A percentile compares a stretch with the other conserved stretches of the same genome.
These are phyloP conservation scores for Lomographa bimaculata DNA, from an alignment of 2,888 invertebrate species.

Conservation along the genomic window DNA sequence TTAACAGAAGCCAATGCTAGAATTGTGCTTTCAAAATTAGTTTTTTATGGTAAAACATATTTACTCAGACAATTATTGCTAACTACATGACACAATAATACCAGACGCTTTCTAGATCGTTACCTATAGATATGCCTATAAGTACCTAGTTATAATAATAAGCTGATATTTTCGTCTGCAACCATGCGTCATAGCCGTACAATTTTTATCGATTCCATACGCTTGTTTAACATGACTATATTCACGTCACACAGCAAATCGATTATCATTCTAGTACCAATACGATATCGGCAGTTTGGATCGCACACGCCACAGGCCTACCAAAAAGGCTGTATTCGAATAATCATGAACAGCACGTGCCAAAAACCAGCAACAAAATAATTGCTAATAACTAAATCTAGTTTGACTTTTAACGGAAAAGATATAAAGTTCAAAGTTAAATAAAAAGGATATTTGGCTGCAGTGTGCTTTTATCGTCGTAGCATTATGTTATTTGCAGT, in stretches of 20 bases:
- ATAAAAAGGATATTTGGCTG: not conserved
- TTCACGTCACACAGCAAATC: slow-evolving; percentile 53
- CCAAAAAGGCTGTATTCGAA: slow-evolving; percentile 38
- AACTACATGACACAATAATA: too few species aligned
- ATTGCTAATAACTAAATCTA: not conserved
- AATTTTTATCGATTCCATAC: slow-evolving; percentile 34
- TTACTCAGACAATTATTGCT: too few species aligned
- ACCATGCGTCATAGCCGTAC: slow-evolving; percentile 29
- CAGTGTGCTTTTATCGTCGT: slow-evolving; percentile 2
- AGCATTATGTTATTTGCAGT: slow-evolving; percentile 5
- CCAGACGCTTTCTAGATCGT: too few species aligned
- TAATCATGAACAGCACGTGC: slow-evolving; percentile 20
- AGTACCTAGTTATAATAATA: too few species aligned
- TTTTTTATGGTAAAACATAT: too few species aligned
- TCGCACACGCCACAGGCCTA: slow-evolving; percentile 39
- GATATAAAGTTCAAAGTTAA: slow-evolving; percentile 7
- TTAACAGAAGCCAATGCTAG: too few species aligned
- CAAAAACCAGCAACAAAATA: slow-evolving; percentile 11
- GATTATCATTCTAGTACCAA: slow-evolving; percentile 53
- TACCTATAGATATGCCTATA: too few species aligned
- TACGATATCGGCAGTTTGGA: slow-evolving; percentile 41
- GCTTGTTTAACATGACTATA: slow-evolving; percentile 39
- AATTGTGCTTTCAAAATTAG: too few species aligned
- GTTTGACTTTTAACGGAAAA: not conserved
- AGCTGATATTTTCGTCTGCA: slow-evolving; percentile 27